These are phyloP conservation scores for Sternotherus odoratus DNA, from an alignment of 2,797 vertebrate species.

Conservation along the genomic window DNA sequence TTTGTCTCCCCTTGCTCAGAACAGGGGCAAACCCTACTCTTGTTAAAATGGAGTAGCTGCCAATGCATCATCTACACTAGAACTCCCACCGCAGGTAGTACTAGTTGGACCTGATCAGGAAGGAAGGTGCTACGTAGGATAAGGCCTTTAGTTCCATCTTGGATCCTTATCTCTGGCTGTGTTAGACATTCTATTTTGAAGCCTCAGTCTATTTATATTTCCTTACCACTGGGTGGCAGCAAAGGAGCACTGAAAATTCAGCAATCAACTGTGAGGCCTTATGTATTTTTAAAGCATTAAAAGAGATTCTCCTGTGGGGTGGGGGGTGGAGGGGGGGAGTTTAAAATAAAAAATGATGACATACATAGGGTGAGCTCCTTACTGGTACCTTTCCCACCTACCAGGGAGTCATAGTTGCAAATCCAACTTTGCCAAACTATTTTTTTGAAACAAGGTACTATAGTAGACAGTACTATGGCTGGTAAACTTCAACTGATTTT, in stretches of 20 bases:
- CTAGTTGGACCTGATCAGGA: background rate
- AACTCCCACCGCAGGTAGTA: fast-evolving
- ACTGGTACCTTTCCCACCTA: background rate
- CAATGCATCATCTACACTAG: background rate
- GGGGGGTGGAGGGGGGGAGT: background rate
- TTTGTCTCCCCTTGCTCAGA: background rate
- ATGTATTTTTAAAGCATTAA: background rate
- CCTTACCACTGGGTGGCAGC: conserved; percentile 86
- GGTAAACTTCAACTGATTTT: conserved; percentile 53
- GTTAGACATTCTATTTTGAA: fast-evolving
- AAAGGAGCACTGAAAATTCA: conserved; percentile 81
- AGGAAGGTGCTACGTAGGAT: fast-evolving
- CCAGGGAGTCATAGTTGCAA: conserved; percentile 42
- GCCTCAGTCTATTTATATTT: background rate
- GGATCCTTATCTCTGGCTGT: background rate
- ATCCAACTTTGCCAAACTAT: background rate
- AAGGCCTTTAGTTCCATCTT: background rate
- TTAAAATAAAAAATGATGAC: conserved; percentile 31
- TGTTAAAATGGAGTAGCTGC: fast-evolving
- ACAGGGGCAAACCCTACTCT: fast-evolving
- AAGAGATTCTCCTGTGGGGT: background rate
- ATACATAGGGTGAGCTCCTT: conserved; percentile 21
- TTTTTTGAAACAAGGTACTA: conserved; percentile 41
- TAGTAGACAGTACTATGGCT: background rate
- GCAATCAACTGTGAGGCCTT: background rate